Evolutionary conservation across 2,888 invertebrate genomes (phyloP), one percentile per base, ranked within the genome.

Genomic region (Synanthedon vespiformis): DNA sequence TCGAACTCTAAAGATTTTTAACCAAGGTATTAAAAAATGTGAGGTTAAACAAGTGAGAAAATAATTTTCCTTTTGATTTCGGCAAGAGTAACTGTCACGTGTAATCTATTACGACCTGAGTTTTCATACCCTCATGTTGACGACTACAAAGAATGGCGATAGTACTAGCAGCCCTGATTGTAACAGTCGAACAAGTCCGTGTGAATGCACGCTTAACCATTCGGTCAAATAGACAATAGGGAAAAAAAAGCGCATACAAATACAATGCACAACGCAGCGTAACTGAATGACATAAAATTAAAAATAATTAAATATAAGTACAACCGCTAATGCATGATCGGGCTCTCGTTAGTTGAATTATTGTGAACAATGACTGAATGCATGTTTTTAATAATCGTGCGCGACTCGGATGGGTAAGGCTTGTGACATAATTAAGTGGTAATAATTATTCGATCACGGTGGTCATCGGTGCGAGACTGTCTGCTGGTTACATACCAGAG

Each of bases 381-480:
- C 54, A 55, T 51, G 56, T 58, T 56, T 57, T 58, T 58, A 56
- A 57, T 59, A 56, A 60, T 55, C 51, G 49, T 55, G 53, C 54
- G 57, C 57, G 56, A 56, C 50, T 55, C 51, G 58, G 56, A 57
- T 60, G 59, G 59, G 58, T 55, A 55, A 54, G 55, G 55, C 56
- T 54, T 53, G 61, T 62, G 61, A 63, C 63, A 62, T 67, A 65
- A 67, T 66, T 65, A 68, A 63, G 55, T 52, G 59, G 49, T 54
- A 51, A 56, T 63, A 58, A 63, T 64, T 61, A 62, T 54, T 54
- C 53, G 56, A 63, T 64, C 61, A 60, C 51, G 22, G 50, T 53
- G 56, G 48, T 55, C 59, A 64, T 52, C 60, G 58, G 54, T 54
- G 62, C 59, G 60, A 49, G 51, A 54, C 56, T 47, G 44, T 44